phyloP scores from a whole-genome alignment of 2,113 vertebrate genomes.

The Psittacula cyanocephala region DNA sequence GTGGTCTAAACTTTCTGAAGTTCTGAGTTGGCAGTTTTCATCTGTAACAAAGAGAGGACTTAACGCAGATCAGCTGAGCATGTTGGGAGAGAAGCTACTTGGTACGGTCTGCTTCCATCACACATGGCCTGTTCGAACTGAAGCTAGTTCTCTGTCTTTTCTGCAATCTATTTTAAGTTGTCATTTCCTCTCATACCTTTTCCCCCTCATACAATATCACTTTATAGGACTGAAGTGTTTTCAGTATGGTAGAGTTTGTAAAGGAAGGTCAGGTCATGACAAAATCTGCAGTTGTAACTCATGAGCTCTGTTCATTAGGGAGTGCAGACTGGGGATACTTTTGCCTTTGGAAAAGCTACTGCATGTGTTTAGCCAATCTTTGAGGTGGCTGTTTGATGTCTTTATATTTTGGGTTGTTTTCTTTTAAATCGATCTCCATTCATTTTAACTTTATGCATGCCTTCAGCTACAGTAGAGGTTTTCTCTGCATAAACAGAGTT shows the following conservation, averaged over 20 bases:
- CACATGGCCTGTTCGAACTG: not conserved
- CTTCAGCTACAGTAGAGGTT: not conserved
- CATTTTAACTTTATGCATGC: not conserved
- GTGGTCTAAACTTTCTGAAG: slow-evolving; percentile 87
- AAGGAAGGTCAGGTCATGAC: not conserved
- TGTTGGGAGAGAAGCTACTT: slow-evolving; percentile 84
- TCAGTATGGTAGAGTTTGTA: not conserved
- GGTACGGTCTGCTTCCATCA: slow-evolving; percentile 55
- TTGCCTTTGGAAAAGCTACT: not conserved
- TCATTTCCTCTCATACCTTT: not conserved
- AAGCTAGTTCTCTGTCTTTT: not conserved
- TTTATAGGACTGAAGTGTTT: not conserved
- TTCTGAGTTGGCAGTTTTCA: slow-evolving; percentile 93
- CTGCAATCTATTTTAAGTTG: not conserved
- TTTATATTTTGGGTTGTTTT: not conserved
- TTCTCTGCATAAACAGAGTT: not conserved
- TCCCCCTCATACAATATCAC: not conserved
- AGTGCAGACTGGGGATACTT: not conserved
- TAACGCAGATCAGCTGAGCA: slow-evolving; percentile 83
- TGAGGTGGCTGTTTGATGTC: not conserved
- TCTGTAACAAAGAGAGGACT: slow-evolving; percentile 87
- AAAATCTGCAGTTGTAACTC: not conserved
- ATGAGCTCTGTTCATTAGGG: not conserved
- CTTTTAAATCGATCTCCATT: not conserved
- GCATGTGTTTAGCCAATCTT: not conserved